Evolutionary conservation across 2,888 invertebrate genomes (phyloP).

Genomic region (Aporophyla lueneburgensis): DNA sequence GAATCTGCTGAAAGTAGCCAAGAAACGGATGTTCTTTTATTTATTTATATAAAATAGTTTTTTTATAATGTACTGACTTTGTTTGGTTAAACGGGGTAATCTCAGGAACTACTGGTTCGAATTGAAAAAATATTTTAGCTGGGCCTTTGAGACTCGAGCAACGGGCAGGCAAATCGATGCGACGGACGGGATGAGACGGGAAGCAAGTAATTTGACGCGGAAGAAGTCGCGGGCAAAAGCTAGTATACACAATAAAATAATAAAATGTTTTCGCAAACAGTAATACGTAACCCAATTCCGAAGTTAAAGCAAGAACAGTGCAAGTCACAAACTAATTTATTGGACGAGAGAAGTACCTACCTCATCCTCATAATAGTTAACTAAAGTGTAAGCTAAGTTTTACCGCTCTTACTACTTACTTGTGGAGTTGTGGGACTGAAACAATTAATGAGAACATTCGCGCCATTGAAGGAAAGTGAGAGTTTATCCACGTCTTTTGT

Average conservation of each 20-base stretch:
- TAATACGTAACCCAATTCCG: constrained; percentile 1
- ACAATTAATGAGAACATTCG: constrained; percentile 19
- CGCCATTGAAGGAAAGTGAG: background rate
- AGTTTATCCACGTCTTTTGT: background rate
- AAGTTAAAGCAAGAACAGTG: constrained; percentile 16
- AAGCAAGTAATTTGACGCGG: too few species aligned
- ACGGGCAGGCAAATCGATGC: too few species aligned
- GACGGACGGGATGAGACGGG: too few species aligned
- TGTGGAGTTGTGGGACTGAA: constrained; percentile 12
- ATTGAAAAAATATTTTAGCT: too few species aligned
- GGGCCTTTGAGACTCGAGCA: too few species aligned
- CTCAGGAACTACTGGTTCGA: too few species aligned
- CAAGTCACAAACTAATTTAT: constrained; percentile 26
- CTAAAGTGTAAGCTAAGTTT: constrained; percentile 31
- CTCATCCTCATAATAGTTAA: constrained; percentile 28
- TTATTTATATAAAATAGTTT: too few species aligned
- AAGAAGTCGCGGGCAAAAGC: too few species aligned
- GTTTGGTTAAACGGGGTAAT: too few species aligned
- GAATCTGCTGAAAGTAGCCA: background rate
- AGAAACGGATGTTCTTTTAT: background rate
- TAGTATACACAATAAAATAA: background rate
- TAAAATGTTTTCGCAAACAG: background rate
- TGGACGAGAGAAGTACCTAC: constrained; percentile 23
- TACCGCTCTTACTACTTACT: constrained; percentile 7
- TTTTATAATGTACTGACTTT: too few species aligned